Evolutionary conservation across 2,888 invertebrate genomes (phyloP), one percentile per base, ranked within the genome.

Genomic region (Drosophila cognata): DNA sequence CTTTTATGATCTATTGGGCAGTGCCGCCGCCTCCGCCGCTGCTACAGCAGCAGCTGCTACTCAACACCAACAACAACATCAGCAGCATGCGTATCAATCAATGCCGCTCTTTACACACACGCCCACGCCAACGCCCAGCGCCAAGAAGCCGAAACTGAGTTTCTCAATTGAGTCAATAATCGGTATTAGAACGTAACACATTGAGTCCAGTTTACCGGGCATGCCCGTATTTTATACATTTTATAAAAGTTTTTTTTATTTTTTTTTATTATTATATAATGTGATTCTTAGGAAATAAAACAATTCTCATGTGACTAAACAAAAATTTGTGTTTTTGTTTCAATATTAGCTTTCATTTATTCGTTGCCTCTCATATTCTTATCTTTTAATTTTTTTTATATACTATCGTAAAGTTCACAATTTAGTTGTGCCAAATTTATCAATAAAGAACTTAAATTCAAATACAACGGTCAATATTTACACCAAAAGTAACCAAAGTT

Each of bases 131-230:
- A 71, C 65, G 56, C 56, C 62, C 65, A 69, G 61, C 13, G 81
- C 57, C 33, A 85, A 82, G 77, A 89, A 91, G 74, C 92, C 92
- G 36, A 92, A 92, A 74, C 66, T 92, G 60, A 92, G 91, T 57
- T 92, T 92, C 91, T 95, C 95, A 16, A 95, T 95, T n/a, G 95
- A 95, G 89, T 95, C 96, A n/a, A 95, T 96, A 73, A 95, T 95
- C 77, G 95, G 95, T n/a, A 94, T 94, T 38, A 94, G 94, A 58
- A 84, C 79, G 67, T 91, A 79, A 66, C 29, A 38, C 8, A 7
- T 18, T 29, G 13, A 29, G 8, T 25, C 55, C 35, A 25, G 4
- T 13, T n/a, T 10, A n/a, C 21, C 10, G 46, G 2, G 2, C 13
- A 31, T 46, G 33, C 11, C 29, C 28, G 4, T 11, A 43, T 31